Conservation (phyloP, 2,888 invertebrate genomes). For the Exocentrus adspersus region DNA sequence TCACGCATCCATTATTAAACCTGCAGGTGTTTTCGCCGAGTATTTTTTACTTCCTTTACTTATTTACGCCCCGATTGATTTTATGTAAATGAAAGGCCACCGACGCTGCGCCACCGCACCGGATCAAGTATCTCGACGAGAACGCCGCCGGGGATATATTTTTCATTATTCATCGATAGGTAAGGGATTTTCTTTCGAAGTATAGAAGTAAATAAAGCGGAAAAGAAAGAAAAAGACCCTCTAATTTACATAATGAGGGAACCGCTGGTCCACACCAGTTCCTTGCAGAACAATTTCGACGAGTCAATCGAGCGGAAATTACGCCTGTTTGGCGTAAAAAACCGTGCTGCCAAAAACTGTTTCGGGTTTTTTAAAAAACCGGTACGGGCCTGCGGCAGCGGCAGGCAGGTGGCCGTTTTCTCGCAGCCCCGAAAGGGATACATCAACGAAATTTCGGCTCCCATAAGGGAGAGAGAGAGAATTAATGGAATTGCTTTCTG, state of each 20-base stretch:
- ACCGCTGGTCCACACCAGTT: background rate
- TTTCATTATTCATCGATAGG: background rate
- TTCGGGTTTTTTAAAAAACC: background rate
- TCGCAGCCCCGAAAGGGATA: constrained; percentile 42
- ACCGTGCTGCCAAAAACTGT: too few species aligned
- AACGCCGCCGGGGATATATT: background rate
- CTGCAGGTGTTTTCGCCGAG: constrained; percentile 5
- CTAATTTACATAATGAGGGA: background rate
- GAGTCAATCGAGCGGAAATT: background rate
- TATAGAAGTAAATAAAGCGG: background rate
- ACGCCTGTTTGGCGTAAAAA: too few species aligned
- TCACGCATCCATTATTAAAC: constrained; percentile 26
- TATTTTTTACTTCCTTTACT: constrained; percentile 8
- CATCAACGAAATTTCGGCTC: constrained; percentile 31
- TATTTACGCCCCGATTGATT: background rate
- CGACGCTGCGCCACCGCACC: background rate
- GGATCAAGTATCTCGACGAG: background rate
- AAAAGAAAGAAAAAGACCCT: background rate
- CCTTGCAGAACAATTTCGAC: background rate
- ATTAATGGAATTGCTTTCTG: constrained; percentile 46
- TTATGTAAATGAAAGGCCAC: background rate
- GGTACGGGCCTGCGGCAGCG: constrained; percentile 12
- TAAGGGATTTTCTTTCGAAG: too few species aligned
- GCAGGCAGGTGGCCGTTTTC: constrained; percentile 38
- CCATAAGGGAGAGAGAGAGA: constrained; percentile 28